Percentiles rank a stretch among this genome's conserved stretches.
phyloP scores from a whole-genome alignment of 2,797 vertebrate species.

The Danio albolineatus region DNA sequence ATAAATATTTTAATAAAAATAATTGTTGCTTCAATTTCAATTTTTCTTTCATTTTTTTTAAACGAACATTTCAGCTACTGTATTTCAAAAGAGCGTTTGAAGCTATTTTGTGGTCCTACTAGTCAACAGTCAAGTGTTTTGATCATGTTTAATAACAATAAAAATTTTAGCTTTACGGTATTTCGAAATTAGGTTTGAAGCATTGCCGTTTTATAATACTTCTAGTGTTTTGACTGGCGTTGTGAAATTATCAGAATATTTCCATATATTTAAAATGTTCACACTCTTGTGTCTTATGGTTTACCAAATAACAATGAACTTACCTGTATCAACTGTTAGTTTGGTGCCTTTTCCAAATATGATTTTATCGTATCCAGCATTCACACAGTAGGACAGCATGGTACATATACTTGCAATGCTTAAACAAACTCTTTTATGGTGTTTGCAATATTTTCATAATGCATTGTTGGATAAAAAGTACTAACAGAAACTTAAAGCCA shows the following conservation, averaged over 20 bases:
- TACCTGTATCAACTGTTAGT: constrained; percentile 48
- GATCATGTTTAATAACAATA: neutral
- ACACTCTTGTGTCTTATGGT: no score
- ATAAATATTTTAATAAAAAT: no score
- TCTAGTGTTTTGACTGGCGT: neutral
- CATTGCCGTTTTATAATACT: neutral
- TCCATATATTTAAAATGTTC: neutral
- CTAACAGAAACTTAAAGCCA: neutral
- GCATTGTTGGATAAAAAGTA: neutral
- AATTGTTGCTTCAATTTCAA: no score
- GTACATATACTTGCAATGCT: constrained; percentile 4
- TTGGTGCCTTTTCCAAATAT: constrained; percentile 52
- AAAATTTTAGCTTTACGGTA: neutral
- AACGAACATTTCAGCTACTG: no score
- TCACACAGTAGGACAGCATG: constrained; percentile 51
- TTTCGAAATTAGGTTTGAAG: neutral
- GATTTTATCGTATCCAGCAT: constrained; percentile 35
- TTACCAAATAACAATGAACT: constrained; percentile 8
- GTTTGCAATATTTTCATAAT: neutral
- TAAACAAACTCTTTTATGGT: neutral
- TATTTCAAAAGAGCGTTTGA: no score
- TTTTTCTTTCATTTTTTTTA: no score
- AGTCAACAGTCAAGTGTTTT: no score
- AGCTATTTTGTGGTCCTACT: no score
- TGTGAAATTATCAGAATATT: neutral